Evolutionary conservation across 92 coral and sea anemone species (phyloP).

Genomic region (Porites rus): DNA sequence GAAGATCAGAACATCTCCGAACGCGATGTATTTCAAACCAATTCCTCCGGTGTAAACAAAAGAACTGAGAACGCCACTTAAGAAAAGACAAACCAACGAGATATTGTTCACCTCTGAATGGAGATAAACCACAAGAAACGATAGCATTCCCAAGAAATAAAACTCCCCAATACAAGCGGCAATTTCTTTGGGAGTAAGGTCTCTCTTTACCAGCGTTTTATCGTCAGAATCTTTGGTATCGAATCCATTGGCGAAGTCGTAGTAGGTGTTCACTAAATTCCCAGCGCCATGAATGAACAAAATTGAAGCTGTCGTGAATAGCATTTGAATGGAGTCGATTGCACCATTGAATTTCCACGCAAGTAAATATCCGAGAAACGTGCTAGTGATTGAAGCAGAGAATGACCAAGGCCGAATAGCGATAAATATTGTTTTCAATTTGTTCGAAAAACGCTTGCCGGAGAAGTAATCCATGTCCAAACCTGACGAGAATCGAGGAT

Average conservation of each 20-base stretch:
- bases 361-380: conserved; percentile 62
- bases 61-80: conserved; percentile 63
- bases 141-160: conserved; percentile 53
- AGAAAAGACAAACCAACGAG: conserved; percentile 42
- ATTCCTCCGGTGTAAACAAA: conserved; percentile 82
- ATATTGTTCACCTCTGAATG: conserved; percentile 34
- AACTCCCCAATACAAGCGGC: conserved; percentile 52
- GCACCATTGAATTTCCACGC: conserved; percentile 64
- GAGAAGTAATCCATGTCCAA: not conserved
- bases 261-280: conserved; percentile 79
- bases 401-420: conserved; percentile 84
- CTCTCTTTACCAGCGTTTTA: conserved; percentile 57
- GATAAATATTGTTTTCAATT: conserved; percentile 40
- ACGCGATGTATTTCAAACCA: conserved; percentile 81
- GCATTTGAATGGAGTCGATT: conserved; percentile 49
- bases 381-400: conserved; percentile 64
- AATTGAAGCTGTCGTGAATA: conserved; percentile 58
- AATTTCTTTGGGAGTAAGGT: conserved; percentile 60
- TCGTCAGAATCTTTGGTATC: conserved; percentile 79
- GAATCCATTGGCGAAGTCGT: conserved; percentile 72
- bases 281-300: conserved; percentile 80
- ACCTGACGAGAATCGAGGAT: not conserved
- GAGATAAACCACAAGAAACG: conserved; percentile 54
- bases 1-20: conserved; percentile 75
- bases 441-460: conserved; percentile 17